Base-by-base conservation (phyloP, 2,888 invertebrate genomes). In the Apantesis nais region DNA sequence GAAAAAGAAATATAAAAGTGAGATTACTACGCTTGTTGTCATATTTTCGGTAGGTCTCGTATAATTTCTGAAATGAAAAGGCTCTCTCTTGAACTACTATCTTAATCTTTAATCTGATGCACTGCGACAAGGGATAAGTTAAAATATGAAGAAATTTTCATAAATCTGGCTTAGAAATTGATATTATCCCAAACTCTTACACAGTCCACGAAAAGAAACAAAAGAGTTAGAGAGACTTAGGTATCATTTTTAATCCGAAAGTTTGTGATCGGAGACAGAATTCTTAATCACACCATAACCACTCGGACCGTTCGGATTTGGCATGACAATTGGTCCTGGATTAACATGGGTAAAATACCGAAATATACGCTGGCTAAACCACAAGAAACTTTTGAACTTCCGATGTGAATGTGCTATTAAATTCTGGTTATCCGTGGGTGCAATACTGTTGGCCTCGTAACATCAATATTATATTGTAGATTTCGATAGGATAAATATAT, bases 401-500 rank as follows among this genome's bases (percentile, higher is more conserved):
- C 37, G n/a, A 22, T 25, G 22, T 44, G 48, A n/a, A 44, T 66
- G 65, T 71, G 68, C 62, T 68, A 64, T 74, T 65, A 65, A 29
- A 68, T 73, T 70, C 71, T 66, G 77, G 66, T 69, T 73, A 72
- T 73, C 25, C 62, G 75, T 81, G 72, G 72, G 80, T 79, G 73
- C 66, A 72, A 39, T 68, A 69, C 62, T 67, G 67, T 71, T 77
- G 80, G 62, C 78, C 75, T 55, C 55, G 65, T 77, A 67, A 72
- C 75, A 78, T 75, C 80, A 72, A 77, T 79, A 69, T 60, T 71
- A 29, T 29, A 80, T 76, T 79, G 72, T 69, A 72, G 70, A 25
- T 48, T 44, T 48, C 62, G 61, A 68, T 55, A 70, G 79, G 71
- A 67, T 66, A 74, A 72, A 41, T 25, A n/a, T 22, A 58, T 58